Evolutionary conservation across 2,888 invertebrate genomes (phyloP).

Genomic region (Venusia cambrica): DNA sequence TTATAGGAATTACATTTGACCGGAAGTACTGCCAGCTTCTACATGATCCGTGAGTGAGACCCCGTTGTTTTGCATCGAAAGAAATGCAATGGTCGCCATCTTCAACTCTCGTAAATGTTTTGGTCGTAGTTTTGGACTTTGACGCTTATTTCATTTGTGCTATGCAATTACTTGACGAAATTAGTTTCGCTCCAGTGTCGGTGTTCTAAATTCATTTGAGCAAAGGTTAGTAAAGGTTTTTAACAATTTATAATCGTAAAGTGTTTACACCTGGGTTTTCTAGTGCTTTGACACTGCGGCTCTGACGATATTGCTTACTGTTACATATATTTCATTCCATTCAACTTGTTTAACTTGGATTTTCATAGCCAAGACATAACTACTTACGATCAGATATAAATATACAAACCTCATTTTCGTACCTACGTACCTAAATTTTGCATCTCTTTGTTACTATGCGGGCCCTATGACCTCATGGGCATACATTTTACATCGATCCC

Average conservation of each 20-base stretch:
- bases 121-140: slow-evolving; percentile 81
- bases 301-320: slow-evolving; percentile 72
- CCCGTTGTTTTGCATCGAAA: slow-evolving; percentile 88
- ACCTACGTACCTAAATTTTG: slow-evolving; percentile 57
- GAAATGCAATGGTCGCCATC: slow-evolving; percentile 92
- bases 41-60: slow-evolving; percentile 76
- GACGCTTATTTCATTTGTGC: slow-evolving; percentile 66
- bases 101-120: slow-evolving; percentile 91
- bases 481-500: slow-evolving; percentile 31
- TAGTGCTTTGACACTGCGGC: slow-evolving; percentile 81
- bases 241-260: slow-evolving; percentile 69
- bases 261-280: slow-evolving; percentile 89
- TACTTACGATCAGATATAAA: slow-evolving; percentile 46
- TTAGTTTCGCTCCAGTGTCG: slow-evolving; percentile 65
- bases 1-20: no score
- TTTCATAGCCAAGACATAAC: slow-evolving; percentile 41
- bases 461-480: slow-evolving; percentile 35
- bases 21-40: slow-evolving; percentile 61
- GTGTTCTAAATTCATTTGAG: slow-evolving; percentile 55
- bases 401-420: slow-evolving; percentile 70
- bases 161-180: slow-evolving; percentile 72
- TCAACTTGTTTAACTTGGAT: slow-evolving; percentile 26
- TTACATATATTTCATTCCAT: slow-evolving; percentile 35
- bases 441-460: slow-evolving; percentile 68
- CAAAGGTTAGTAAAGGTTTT: slow-evolving; percentile 64